Percentiles rank a stretch among this genome's conserved stretches.
phyloP scores from a whole-genome alignment of 2,888 invertebrate genomes.

The Agrotis clavis region DNA sequence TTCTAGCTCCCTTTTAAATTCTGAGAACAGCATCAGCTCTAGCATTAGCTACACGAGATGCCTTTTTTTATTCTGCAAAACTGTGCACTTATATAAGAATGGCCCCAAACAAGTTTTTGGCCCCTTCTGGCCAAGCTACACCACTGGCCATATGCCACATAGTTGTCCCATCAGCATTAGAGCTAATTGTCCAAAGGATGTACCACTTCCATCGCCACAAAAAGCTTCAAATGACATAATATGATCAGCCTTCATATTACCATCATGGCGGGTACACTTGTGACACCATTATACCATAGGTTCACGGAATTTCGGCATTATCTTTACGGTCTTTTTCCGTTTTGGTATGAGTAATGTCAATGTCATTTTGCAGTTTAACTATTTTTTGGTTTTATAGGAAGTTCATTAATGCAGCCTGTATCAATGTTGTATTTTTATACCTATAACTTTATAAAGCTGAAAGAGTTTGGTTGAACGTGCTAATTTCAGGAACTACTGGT shows the following conservation, averaged over 20 bases:
- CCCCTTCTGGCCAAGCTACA: too few species aligned
- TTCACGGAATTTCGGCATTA: conserved; percentile 46
- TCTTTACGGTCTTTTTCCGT: conserved; percentile 29
- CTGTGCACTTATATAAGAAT: too few species aligned
- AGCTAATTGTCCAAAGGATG: conserved; percentile 15
- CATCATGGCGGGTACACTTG: conserved; percentile 66
- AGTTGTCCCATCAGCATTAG: neutral
- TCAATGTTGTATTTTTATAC: too few species aligned
- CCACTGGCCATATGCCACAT: too few species aligned
- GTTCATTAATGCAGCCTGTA: neutral
- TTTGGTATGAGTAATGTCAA: conserved; percentile 39
- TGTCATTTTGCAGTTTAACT: conserved; percentile 16
- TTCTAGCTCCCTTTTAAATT: too few species aligned
- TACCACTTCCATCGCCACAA: conserved; percentile 29
- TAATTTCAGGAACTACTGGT: too few species aligned
- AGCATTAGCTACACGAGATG: too few species aligned
- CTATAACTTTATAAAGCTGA: too few species aligned
- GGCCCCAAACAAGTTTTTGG: too few species aligned
- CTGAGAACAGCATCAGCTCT: too few species aligned
- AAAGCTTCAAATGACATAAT: conserved; percentile 60
- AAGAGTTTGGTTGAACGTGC: too few species aligned
- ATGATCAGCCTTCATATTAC: conserved; percentile 63
- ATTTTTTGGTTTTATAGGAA: neutral
- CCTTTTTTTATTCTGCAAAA: too few species aligned
- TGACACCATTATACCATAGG: conserved; percentile 35